phyloP scores from a whole-genome alignment of 2,797 vertebrate species.

The Craterocephalus amniculus region DNA sequence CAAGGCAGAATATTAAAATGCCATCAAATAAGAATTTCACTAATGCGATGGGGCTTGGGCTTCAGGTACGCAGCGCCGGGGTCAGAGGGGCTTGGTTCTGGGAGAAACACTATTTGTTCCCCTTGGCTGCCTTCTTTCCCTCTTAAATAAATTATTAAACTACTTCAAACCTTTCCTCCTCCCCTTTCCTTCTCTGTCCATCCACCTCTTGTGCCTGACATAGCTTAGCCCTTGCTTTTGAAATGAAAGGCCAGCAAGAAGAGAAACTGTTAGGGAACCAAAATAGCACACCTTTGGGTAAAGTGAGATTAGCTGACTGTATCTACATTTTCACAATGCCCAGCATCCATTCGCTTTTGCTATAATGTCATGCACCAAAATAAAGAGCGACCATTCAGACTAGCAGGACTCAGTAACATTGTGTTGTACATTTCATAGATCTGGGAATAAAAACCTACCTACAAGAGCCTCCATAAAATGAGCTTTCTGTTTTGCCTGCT shows the following conservation, averaged over 20 bases:
- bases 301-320: constrained; percentile 48
- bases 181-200: constrained; percentile 79
- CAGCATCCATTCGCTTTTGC: not conserved
- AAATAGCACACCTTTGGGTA: constrained; percentile 57
- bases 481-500: constrained; percentile 64
- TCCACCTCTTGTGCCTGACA: constrained; percentile 89
- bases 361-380: constrained; percentile 14
- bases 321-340: constrained; percentile 39
- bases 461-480: constrained; percentile 38
- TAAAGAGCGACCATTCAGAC: not conserved
- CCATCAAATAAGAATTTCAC: constrained; percentile 99
- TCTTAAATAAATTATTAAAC: constrained; percentile 89
- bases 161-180: constrained; percentile 84
- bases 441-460: constrained; percentile 50
- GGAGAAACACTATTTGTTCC: constrained; percentile 99
- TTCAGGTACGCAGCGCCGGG: constrained; percentile 92
- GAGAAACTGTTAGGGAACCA: constrained; percentile 55
- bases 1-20: constrained; percentile 99
- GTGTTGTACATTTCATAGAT: constrained; percentile 35
- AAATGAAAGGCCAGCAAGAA: constrained; percentile 80
- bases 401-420: constrained; percentile 5
- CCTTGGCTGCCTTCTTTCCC: constrained; percentile 95
- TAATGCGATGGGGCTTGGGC: constrained; percentile 97
- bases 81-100: constrained; percentile 93
- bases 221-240: constrained; percentile 87